Evolutionary conservation across 1,140 invertebrate genomes (phyloP).

Genomic region (Zeugodacus cucurbitae): DNA sequence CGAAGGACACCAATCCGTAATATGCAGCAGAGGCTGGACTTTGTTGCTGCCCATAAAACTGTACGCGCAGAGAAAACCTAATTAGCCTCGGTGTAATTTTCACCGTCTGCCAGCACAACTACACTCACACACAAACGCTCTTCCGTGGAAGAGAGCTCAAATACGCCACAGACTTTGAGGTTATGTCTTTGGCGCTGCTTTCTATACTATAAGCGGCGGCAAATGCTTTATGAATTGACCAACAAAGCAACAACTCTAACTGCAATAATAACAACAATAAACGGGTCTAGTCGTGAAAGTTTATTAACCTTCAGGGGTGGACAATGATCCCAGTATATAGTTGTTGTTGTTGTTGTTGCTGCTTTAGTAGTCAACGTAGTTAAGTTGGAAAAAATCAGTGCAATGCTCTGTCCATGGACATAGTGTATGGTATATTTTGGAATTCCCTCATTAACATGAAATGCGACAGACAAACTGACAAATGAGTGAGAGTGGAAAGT

Average conservation of each 20-base stretch:
- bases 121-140: not conserved
- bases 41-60: not conserved
- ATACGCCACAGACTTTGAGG: not conserved
- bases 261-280: slow-evolving; percentile 20
- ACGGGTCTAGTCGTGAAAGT: not conserved
- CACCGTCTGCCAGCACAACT: not conserved
- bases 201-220: not conserved
- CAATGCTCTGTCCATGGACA: not conserved
- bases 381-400: not conserved
- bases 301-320: not conserved
- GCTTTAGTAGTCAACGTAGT: not conserved
- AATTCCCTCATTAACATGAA: slow-evolving; percentile 29
- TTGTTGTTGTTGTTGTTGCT: not conserved
- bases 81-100: slow-evolving; percentile 40
- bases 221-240: slow-evolving; percentile 21
- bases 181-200: not conserved
- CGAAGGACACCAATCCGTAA: not conserved
- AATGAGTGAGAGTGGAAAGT: not conserved
- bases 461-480: not conserved
- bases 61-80: slow-evolving; percentile 36
- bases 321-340: not conserved
- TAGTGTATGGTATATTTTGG: not conserved
- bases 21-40: not conserved
- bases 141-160: not conserved
- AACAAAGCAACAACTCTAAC: not conserved